A percentile compares a stretch with the other conserved stretches of the same genome.
These are phyloP conservation scores for Sminthurinus aureus DNA, from an alignment of 2,888 invertebrate species.

Conservation along the genomic window DNA sequence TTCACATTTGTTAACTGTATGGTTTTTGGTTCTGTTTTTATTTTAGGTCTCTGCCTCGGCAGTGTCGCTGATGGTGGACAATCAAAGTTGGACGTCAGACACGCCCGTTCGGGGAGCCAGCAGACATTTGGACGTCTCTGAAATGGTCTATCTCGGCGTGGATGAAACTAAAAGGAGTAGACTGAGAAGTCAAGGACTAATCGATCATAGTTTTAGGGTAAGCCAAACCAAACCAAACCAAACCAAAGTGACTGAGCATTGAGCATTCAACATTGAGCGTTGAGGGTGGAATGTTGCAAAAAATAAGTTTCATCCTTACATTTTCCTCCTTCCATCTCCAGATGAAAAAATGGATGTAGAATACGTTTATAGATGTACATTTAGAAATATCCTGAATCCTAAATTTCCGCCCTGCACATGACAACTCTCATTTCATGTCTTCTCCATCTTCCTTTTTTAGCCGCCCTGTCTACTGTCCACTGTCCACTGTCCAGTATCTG, in stretches of 20 bases:
- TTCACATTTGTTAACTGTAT: neutral
- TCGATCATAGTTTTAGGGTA: constrained; percentile 59
- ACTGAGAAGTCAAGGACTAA: constrained; percentile 56
- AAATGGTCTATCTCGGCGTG: constrained; percentile 57
- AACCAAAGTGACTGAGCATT: neutral
- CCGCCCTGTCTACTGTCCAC: too few relatives aligned
- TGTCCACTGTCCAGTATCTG: too few relatives aligned
- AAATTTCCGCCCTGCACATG: too few relatives aligned
- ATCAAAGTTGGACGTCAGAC: constrained; percentile 56
- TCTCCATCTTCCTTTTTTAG: too few relatives aligned
- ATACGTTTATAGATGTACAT: too few relatives aligned
- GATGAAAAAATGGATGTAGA: too few relatives aligned
- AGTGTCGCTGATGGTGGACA: constrained; percentile 58
- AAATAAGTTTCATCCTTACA: neutral
- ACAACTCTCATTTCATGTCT: too few relatives aligned
- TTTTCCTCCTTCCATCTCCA: neutral
- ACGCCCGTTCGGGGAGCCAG: constrained; percentile 55
- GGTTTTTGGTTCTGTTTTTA: neutral
- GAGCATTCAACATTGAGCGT: too few relatives aligned
- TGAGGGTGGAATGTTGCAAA: too few relatives aligned
- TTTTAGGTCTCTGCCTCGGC: constrained; percentile 54
- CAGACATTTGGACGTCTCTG: constrained; percentile 59
- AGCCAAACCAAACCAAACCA: too few relatives aligned
- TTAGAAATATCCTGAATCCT: too few relatives aligned
- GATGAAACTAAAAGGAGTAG: constrained; percentile 52